A percentile compares a stretch with the other conserved stretches of the same genome.
These are phyloP conservation scores for Coelogynopora nodosa DNA, from an alignment of 2,888 invertebrate species.

Conservation along the genomic window DNA sequence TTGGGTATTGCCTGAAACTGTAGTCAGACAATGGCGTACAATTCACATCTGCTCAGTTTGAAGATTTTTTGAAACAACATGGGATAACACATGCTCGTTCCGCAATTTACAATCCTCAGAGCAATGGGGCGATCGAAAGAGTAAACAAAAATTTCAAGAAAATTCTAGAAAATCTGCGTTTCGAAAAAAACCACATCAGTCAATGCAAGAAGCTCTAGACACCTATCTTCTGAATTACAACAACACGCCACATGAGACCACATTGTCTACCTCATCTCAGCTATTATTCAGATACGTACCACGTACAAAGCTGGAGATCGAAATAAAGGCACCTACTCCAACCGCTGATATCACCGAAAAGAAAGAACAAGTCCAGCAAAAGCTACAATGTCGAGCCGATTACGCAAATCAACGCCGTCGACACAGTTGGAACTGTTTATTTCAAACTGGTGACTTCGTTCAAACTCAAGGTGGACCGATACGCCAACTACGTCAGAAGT, in stretches of 20 bases:
- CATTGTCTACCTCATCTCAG: conserved; percentile 3
- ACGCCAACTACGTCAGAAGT: too few species aligned
- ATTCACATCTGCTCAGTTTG: conserved; percentile 17
- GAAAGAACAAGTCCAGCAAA: neutral
- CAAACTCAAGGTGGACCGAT: too few species aligned
- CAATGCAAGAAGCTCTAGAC: conserved; percentile 34
- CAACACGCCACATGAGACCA: conserved; percentile 40
- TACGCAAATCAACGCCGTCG: too few species aligned
- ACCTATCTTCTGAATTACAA: too few species aligned
- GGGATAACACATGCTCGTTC: conserved; percentile 35
- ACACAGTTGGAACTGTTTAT: too few species aligned
- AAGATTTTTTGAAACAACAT: conserved; percentile 26
- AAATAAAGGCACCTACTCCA: conserved; percentile 1
- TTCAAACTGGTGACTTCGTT: too few species aligned
- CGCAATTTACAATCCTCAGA: conserved; percentile 38
- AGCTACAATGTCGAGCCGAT: too few species aligned
- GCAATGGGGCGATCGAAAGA: conserved; percentile 32
- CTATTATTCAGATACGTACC: conserved; percentile 35
- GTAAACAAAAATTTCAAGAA: conserved; percentile 33
- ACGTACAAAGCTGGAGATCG: conserved; percentile 33
- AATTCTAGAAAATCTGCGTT: neutral
- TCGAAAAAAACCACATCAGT: neutral
- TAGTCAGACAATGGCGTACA: conserved; percentile 27
- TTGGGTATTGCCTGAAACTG: conserved; percentile 18
- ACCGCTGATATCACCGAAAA: conserved; percentile 18